Evolutionary conservation across 2,797 vertebrate species (phyloP).

Genomic region (Melanotaenia boesemani): DNA sequence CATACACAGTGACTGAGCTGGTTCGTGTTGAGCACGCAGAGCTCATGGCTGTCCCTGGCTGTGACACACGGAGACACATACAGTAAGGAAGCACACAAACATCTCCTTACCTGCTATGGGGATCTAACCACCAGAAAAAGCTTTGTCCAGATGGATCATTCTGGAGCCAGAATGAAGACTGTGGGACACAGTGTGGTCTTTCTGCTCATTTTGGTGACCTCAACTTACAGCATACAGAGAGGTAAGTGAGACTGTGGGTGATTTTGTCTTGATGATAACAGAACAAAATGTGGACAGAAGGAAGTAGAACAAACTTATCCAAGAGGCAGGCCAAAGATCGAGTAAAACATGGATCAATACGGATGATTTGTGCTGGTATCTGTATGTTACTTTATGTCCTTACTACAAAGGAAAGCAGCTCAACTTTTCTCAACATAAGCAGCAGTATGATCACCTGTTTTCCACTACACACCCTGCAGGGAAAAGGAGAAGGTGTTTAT

Average conservation of each 20-base stretch:
- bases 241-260: constrained; percentile 51
- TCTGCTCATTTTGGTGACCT: constrained; percentile 55
- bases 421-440: not conserved
- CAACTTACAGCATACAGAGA: constrained; percentile 57
- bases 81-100: constrained; percentile 31
- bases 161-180: constrained; percentile 47
- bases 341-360: not conserved
- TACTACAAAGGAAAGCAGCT: not conserved
- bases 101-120: constrained; percentile 35
- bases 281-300: not conserved
- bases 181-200: constrained; percentile 18
- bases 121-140: constrained; percentile 30
- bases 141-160: not conserved
- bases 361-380: not conserved
- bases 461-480: constrained; percentile 27
- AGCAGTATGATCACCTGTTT: constrained; percentile 48
- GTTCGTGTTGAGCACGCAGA: constrained; percentile 42
- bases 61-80: constrained; percentile 41
- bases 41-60: constrained; percentile 61
- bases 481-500: constrained; percentile 67
- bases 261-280: not conserved
- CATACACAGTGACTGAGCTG: constrained; percentile 35
- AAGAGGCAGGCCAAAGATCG: not conserved
- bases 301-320: not conserved
- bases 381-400: not conserved